Evolutionary conservation across 2,888 invertebrate genomes (phyloP).

Genomic region (Bembecia ichneumoniformis): DNA sequence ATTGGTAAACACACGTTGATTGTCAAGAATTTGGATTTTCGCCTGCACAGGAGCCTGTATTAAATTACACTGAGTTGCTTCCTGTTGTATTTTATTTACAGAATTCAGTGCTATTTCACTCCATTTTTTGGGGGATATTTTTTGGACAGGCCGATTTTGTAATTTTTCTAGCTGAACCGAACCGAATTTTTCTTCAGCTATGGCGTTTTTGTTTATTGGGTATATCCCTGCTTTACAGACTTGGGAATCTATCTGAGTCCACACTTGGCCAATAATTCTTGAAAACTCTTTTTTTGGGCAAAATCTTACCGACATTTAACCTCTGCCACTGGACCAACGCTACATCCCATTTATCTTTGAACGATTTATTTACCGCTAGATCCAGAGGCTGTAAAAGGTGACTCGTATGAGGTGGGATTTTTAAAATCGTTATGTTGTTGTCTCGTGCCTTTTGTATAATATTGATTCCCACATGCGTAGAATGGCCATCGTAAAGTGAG

Average conservation of each 20-base stretch:
- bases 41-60: too few species aligned
- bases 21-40: too few species aligned
- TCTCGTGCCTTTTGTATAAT: background rate
- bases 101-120: too few species aligned
- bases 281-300: constrained; percentile 2
- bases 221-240: background rate
- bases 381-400: constrained; percentile 3
- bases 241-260: background rate
- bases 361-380: constrained; percentile 3
- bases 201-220: background rate
- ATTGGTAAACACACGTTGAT: too few species aligned
- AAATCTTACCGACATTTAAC: background rate
- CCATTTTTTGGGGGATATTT: too few species aligned
- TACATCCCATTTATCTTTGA: constrained; percentile 1
- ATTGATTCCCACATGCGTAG: constrained; percentile 2
- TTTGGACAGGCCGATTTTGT: too few species aligned
- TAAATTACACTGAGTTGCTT: too few species aligned
- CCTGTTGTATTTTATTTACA: too few species aligned
- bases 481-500: constrained; percentile 1
- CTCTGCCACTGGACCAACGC: background rate
- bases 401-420: constrained; percentile 3
- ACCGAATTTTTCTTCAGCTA: background rate
- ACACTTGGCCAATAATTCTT: background rate
- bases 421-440: constrained; percentile 1
- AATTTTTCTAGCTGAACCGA: background rate